A percentile compares a stretch with the other conserved stretches of the same genome.
These are phyloP conservation scores for Drosophila ironensis DNA, from an alignment of 1,140 invertebrate genomes.

Conservation along the genomic window DNA sequence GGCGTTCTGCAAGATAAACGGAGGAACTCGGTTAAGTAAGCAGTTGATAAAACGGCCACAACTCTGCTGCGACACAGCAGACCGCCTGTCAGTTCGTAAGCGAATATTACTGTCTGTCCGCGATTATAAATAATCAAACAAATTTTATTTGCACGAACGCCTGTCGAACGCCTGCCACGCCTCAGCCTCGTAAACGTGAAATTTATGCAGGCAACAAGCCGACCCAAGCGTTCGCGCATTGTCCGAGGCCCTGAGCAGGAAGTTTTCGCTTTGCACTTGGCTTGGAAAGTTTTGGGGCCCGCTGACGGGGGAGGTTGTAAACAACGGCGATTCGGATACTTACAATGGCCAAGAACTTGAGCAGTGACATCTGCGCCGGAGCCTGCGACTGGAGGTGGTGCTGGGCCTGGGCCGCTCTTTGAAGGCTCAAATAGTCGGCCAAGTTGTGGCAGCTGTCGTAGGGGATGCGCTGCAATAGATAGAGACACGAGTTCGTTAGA, in stretches of 20 bases:
- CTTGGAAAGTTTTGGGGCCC: slow-evolving; percentile 25
- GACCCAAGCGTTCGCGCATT: slow-evolving; percentile 55
- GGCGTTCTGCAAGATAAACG: slow-evolving; percentile 90
- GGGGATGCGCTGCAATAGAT: slow-evolving; percentile 56
- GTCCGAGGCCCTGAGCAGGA: slow-evolving; percentile 64
- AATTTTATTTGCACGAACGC: slow-evolving; percentile 47
- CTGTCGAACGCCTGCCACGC: slow-evolving; percentile 26
- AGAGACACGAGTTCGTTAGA: slow-evolving; percentile 9
- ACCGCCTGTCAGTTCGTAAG: not conserved
- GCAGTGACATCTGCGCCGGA: slow-evolving; percentile 83
- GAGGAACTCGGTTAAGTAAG: not conserved
- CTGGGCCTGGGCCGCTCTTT: slow-evolving; percentile 54
- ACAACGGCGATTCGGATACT: slow-evolving; percentile 82
- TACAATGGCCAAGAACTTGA: slow-evolving; percentile 86
- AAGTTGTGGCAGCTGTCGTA: slow-evolving; percentile 73
- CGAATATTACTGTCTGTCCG: slow-evolving; percentile 20
- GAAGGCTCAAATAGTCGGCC: slow-evolving; percentile 71
- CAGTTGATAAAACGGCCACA: slow-evolving; percentile 9
- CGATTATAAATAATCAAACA: slow-evolving; percentile 68
- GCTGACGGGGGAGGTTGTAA: slow-evolving; percentile 1
- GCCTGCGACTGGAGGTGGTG: slow-evolving; percentile 27
- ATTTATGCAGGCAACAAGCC: slow-evolving; percentile 64
- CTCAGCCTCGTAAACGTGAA: slow-evolving; percentile 54
- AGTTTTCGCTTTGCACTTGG: slow-evolving; percentile 8
- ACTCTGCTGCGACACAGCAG: not conserved